phyloP scores from a whole-genome alignment of 2,888 invertebrate species.

The Synergus laeviventris region DNA sequence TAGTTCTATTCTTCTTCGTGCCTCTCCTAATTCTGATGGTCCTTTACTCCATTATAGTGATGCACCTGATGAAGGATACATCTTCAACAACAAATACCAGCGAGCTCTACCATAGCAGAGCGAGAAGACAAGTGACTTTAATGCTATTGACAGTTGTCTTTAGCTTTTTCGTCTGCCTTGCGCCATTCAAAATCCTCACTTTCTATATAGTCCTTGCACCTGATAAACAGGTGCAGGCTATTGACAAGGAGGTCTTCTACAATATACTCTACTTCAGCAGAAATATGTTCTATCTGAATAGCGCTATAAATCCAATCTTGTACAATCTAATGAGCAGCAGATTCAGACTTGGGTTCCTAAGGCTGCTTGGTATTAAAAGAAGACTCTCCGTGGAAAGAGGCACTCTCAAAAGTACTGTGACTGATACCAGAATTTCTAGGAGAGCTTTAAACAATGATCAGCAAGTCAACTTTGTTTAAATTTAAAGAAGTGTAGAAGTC shows the following conservation, averaged over 20 bases:
- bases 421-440: conserved; percentile 58
- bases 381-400: conserved; percentile 74
- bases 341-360: conserved; percentile 88
- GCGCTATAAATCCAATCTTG: conserved; percentile 92
- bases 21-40: conserved; percentile 89
- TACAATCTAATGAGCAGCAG: conserved; percentile 96
- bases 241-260: conserved; percentile 89
- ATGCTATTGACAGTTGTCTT: conserved; percentile 93
- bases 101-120: conserved; percentile 83
- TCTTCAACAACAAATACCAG: conserved; percentile 89
- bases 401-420: conserved; percentile 78
- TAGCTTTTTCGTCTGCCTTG: conserved; percentile 92
- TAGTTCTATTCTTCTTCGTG: conserved; percentile 89
- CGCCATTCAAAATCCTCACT: conserved; percentile 92
- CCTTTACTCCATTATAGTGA: conserved; percentile 90
- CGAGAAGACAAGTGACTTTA: conserved; percentile 88
- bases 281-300: conserved; percentile 92
- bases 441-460: conserved; percentile 56
- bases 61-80: conserved; percentile 89
- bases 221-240: conserved; percentile 80
- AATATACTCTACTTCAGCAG: conserved; percentile 90
- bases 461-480: conserved; percentile 32
- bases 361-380: conserved; percentile 81
- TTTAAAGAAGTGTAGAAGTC: neutral
- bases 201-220: conserved; percentile 91